Conservation (phyloP, 1,140 invertebrate species). For the Drosophila asahinai region DNA sequence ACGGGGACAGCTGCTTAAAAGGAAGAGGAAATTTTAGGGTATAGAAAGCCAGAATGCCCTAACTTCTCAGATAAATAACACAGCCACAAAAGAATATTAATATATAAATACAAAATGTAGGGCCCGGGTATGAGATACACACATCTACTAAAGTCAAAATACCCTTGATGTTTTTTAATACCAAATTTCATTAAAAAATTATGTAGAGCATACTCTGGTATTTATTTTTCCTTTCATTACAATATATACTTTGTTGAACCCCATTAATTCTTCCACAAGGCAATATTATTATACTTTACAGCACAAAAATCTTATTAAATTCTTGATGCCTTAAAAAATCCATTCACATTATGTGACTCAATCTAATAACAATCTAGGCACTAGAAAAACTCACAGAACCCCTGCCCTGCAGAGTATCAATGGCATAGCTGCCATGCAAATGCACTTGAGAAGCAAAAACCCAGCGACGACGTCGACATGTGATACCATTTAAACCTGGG, state of each 20-base stretch:
- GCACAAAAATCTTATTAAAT: not conserved
- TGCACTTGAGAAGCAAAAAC: constrained; percentile 63
- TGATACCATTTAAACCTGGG: constrained; percentile 72
- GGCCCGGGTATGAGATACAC: too few relatives aligned
- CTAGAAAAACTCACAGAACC: constrained; percentile 44
- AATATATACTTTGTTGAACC: too few relatives aligned
- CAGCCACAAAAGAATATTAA: not conserved
- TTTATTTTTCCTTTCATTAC: not conserved
- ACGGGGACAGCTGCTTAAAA: constrained; percentile 62
- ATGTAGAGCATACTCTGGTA: too few relatives aligned
- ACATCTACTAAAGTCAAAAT: too few relatives aligned
- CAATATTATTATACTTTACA: not conserved
- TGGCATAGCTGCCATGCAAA: constrained; percentile 68
- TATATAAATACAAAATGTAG: not conserved
- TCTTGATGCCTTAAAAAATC: too few relatives aligned
- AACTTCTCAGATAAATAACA: not conserved
- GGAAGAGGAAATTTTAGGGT: constrained; percentile 25
- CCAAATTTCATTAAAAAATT: not conserved
- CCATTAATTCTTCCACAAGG: too few relatives aligned
- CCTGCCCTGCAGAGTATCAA: constrained; percentile 31
- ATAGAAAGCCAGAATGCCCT: constrained; percentile 28
- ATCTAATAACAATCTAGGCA: constrained; percentile 52
- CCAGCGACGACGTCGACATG: constrained; percentile 64
- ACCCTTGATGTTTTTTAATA: too few relatives aligned
- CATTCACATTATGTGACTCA: constrained; percentile 5